These are phyloP conservation scores for Teleogryllus occipitalis DNA, from an alignment of 1,140 invertebrate species.

Conservation along the genomic window DNA sequence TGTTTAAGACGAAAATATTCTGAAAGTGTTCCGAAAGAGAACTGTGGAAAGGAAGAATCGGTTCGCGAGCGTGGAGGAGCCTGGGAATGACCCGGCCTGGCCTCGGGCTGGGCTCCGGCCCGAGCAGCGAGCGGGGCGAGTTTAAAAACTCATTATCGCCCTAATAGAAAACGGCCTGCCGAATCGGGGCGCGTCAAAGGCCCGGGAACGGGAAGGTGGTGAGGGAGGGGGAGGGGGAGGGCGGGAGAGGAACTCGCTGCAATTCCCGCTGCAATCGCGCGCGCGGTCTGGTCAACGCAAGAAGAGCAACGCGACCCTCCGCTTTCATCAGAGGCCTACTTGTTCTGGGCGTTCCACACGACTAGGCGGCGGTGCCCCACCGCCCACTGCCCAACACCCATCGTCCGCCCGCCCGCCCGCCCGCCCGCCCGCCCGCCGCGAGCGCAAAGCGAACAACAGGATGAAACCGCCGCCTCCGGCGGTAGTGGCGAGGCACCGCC, in stretches of 20 bases:
- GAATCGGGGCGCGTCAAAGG: too few species aligned
- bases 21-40: too few species aligned
- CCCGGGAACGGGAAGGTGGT: too few species aligned
- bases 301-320: background rate
- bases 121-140: background rate
- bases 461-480: background rate
- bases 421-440: too few species aligned
- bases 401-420: background rate
- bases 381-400: background rate
- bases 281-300: background rate
- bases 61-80: too few species aligned
- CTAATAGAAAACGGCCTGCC: background rate
- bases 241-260: background rate
- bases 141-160: slow-evolving; percentile 2
- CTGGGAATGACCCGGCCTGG: too few species aligned
- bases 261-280: background rate
- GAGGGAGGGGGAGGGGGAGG: too few species aligned
- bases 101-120: too few species aligned
- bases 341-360: background rate
- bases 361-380: background rate
- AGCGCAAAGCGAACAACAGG: background rate
- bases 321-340: background rate
- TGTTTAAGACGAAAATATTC: too few species aligned
- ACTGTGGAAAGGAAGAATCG: too few species aligned
- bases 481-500: too few species aligned